phyloP scores from a whole-genome alignment of 1,140 invertebrate genomes.

The Drosophila serrata region DNA sequence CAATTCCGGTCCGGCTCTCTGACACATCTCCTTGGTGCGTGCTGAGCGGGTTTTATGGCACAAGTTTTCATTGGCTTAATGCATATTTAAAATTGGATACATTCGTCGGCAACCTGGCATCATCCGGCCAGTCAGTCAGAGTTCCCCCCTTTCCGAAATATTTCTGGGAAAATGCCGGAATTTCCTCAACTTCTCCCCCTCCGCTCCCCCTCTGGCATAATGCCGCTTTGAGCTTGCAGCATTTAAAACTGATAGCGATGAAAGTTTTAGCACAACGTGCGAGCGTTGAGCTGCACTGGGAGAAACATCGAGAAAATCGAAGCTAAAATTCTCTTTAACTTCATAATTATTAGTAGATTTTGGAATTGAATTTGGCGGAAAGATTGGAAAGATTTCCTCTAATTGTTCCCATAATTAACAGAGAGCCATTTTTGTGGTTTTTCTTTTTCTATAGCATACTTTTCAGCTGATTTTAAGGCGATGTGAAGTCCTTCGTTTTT shows the following conservation, averaged over 20 bases:
- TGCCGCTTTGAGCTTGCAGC: conserved; percentile 64
- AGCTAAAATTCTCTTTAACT: no score
- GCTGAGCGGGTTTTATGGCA: conserved; percentile 67
- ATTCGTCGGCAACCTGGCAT: conserved; percentile 50
- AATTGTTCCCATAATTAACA: no score
- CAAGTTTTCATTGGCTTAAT: conserved; percentile 75
- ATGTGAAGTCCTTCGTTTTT: no score
- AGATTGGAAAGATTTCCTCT: no score
- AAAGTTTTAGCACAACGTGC: conserved; percentile 54
- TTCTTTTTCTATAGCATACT: no score
- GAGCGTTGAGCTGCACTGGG: neutral
- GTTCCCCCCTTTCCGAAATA: neutral
- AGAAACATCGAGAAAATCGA: neutral
- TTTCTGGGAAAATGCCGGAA: conserved; percentile 8
- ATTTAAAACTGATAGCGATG: conserved; percentile 70
- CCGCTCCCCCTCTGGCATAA: conserved; percentile 16
- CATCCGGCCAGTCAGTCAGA: conserved; percentile 8
- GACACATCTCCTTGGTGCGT: conserved; percentile 51
- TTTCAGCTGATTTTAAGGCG: no score
- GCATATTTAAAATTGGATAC: conserved; percentile 78
- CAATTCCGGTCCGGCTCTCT: conserved; percentile 27
- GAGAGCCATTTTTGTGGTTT: no score
- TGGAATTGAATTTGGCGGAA: neutral
- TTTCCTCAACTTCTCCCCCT: neutral
- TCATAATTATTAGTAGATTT: neutral